Evolutionary conservation across 2,797 vertebrate genomes (phyloP).

Genomic region (Typhlichthys eigenmanni): DNA sequence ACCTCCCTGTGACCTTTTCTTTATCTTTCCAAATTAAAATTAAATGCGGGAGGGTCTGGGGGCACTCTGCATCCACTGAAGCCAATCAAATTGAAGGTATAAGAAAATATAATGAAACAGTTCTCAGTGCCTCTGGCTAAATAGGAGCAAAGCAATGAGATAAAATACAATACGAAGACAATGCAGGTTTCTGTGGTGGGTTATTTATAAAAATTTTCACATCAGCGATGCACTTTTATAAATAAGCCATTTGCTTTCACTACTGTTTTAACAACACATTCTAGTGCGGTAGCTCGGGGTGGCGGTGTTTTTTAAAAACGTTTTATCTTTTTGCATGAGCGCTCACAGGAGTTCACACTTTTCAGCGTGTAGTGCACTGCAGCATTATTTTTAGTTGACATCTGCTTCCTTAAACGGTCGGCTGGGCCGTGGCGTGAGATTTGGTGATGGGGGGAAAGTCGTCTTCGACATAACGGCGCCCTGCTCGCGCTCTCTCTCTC

Average conservation of each 20-base stretch:
- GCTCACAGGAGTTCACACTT: slow-evolving; percentile 1
- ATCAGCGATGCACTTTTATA: slow-evolving; percentile 65
- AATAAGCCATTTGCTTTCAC: slow-evolving; percentile 57
- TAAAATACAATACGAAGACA: no score
- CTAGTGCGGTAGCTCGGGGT: slow-evolving; percentile 18
- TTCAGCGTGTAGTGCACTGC: not conserved
- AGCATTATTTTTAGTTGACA: slow-evolving; percentile 13
- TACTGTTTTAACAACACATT: slow-evolving; percentile 29
- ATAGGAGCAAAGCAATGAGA: slow-evolving; percentile 3
- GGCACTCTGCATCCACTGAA: slow-evolving; percentile 23
- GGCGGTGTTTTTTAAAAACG: slow-evolving; percentile 35
- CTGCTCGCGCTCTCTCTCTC: slow-evolving; percentile 8
- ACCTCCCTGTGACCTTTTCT: slow-evolving; percentile 49
- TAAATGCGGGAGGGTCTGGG: slow-evolving; percentile 33
- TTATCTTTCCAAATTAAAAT: slow-evolving; percentile 55
- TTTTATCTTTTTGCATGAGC: slow-evolving; percentile 8
- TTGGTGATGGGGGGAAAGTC: not conserved
- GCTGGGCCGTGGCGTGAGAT: slow-evolving; percentile 14
- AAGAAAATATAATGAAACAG: slow-evolving; percentile 50
- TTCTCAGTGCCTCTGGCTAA: slow-evolving; percentile 61
- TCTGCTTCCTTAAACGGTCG: slow-evolving; percentile 29
- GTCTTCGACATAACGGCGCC: slow-evolving; percentile 37
- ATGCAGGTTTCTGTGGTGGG: no score
- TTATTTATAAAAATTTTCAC: slow-evolving; percentile 21
- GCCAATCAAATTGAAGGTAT: slow-evolving; percentile 48